Evolutionary conservation across 2,888 invertebrate genomes (phyloP).

Genomic region (Ophioninae sp.): DNA sequence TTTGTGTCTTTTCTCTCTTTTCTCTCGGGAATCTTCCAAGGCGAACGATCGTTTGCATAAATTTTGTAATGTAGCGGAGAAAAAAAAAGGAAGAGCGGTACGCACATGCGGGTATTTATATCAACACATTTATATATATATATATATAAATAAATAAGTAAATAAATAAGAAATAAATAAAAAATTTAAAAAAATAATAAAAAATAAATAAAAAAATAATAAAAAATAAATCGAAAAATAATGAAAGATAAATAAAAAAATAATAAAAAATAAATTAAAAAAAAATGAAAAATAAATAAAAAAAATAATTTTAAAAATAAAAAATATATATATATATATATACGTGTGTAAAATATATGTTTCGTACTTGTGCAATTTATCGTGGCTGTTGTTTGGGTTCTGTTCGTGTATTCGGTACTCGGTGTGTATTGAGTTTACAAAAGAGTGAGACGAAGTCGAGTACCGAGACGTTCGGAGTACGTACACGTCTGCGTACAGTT

Average conservation of each 20-base stretch:
- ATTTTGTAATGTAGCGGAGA: neutral
- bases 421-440: neutral
- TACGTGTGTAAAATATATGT: neutral
- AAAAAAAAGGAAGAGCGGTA: neutral
- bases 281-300: too few relatives aligned
- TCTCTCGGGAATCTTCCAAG: neutral
- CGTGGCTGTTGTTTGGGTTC: neutral
- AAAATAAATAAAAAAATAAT: too few relatives aligned
- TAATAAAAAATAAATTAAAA: too few relatives aligned
- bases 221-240: too few relatives aligned
- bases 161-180: too few relatives aligned
- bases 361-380: neutral
- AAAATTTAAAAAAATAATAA: too few relatives aligned
- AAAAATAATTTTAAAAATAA: too few relatives aligned
- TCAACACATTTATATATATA: neutral
- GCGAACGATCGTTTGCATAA: neutral
- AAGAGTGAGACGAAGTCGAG: slow-evolving; percentile 23
- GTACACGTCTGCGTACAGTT: slow-evolving; percentile 51
- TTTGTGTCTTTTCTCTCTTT: neutral
- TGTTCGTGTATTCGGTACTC: too few relatives aligned
- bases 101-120: neutral
- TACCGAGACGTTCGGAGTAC: slow-evolving; percentile 18
- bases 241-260: too few relatives aligned
- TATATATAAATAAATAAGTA: too few relatives aligned
- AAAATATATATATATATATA: too few relatives aligned